These are phyloP conservation scores for Papilio dardanus DNA, from an alignment of 1,140 invertebrate genomes.

Conservation along the genomic window DNA sequence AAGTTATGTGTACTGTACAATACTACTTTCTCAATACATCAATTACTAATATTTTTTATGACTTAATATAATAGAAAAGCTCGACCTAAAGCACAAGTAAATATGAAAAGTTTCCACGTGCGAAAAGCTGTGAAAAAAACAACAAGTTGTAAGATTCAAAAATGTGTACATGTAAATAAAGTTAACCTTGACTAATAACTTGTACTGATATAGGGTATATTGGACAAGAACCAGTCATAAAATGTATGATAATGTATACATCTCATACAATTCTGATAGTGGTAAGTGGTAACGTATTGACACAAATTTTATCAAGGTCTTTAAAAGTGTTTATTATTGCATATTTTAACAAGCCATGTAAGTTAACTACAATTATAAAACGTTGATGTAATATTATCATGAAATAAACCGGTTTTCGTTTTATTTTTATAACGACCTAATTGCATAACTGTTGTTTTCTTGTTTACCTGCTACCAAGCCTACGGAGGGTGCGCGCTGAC, in stretches of 20 bases:
- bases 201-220: not conserved
- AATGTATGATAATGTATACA: not conserved
- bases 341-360: not conserved
- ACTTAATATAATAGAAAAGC: too few relatives aligned
- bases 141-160: too few relatives aligned
- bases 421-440: too few relatives aligned
- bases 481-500: constrained; percentile 64
- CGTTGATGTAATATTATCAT: too few relatives aligned
- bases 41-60: too few relatives aligned
- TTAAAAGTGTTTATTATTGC: not conserved
- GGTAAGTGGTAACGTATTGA: not conserved
- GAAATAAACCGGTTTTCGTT: too few relatives aligned
- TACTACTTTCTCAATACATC: not conserved
- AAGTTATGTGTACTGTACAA: not conserved
- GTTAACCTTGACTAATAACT: not conserved
- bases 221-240: not conserved
- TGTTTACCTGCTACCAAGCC: constrained; percentile 63
- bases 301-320: constrained; percentile 9
- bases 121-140: too few relatives aligned
- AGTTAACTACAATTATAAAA: not conserved
- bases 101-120: not conserved
- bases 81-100: too few relatives aligned
- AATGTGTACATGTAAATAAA: not conserved
- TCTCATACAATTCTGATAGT: not conserved
- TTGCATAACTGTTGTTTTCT: not conserved